Conservation (phyloP, 2,888 invertebrate species). For the Morpho achilles region DNA sequence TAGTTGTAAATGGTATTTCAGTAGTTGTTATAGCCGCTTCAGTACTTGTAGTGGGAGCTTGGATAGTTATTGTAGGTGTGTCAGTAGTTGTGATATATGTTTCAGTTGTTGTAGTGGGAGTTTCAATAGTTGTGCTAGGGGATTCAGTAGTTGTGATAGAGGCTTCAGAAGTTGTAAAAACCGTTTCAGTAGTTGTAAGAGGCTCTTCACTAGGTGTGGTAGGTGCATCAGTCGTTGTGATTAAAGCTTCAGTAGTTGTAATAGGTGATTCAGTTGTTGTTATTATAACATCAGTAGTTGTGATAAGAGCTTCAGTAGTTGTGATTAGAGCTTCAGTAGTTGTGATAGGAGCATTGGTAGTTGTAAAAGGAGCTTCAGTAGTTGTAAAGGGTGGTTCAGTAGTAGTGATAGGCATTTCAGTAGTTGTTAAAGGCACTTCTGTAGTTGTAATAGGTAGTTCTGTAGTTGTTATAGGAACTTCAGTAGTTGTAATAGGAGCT, state of each 20-base stretch:
- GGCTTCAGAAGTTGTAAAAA: too few relatives aligned
- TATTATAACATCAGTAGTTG: too few relatives aligned
- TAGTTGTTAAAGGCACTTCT: neutral
- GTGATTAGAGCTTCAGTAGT: slow-evolving; percentile 1
- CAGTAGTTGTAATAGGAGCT: neutral
- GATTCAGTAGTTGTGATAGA: neutral
- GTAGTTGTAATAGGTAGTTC: neutral
- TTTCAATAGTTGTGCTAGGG: slow-evolving; percentile 1
- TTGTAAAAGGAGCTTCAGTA: neutral
- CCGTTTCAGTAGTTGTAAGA: slow-evolving; percentile 6
- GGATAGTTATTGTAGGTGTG: too few relatives aligned
- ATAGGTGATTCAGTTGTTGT: slow-evolving; percentile 9
- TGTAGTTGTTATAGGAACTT: too few relatives aligned
- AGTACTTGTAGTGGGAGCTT: neutral
- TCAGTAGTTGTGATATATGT: neutral
- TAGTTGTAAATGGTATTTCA: neutral
- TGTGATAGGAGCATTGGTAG: slow-evolving; percentile 1
- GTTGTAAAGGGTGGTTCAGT: neutral
- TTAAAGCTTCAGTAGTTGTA: too few relatives aligned
- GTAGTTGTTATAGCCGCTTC: slow-evolving; percentile 4
- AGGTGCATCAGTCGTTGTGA: slow-evolving; percentile 7
- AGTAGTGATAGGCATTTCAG: slow-evolving; percentile 3
- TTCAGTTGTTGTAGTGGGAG: neutral
- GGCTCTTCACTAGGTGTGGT: neutral
- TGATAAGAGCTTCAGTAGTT: too few relatives aligned